phyloP scores from a whole-genome alignment of 2,113 vertebrate genomes.

The Ptyas mucosa region DNA sequence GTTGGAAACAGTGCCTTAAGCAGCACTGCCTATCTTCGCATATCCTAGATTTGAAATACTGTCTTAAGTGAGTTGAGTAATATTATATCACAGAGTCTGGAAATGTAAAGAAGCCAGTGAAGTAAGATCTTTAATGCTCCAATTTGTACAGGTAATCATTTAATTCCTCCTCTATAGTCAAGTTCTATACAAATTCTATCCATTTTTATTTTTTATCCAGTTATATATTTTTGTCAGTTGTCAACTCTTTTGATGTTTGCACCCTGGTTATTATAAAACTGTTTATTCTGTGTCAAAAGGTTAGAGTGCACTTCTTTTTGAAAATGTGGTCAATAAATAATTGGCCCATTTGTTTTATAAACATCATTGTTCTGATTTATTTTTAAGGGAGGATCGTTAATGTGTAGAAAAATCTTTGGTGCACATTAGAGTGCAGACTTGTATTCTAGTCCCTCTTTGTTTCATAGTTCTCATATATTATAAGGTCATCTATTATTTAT shows the following conservation, averaged over 20 bases:
- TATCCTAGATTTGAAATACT: not conserved
- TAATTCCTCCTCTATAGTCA: not conserved
- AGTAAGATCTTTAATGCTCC: not conserved
- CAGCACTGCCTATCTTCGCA: not conserved
- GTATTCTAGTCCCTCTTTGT: conserved; percentile 31
- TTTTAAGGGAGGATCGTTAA: conserved; percentile 37
- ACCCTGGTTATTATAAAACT: not conserved
- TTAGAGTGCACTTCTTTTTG: conserved; percentile 29
- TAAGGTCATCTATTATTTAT: conserved; percentile 41
- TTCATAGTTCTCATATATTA: conserved; percentile 34
- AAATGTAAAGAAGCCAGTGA: not conserved
- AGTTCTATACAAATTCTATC: not conserved
- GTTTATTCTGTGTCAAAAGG: conserved; percentile 25
- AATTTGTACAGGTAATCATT: not conserved
- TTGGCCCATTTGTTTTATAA: conserved; percentile 35
- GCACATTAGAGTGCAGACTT: conserved; percentile 47
- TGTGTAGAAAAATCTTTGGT: conserved; percentile 34
- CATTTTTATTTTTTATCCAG: not conserved
- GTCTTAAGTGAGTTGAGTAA: not conserved
- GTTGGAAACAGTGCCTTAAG: not conserved
- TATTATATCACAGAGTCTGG: not conserved
- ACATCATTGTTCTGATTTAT: conserved; percentile 38
- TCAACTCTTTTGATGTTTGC: not conserved
- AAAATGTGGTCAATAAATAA: conserved; percentile 36
- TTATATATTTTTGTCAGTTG: conserved; percentile 2